Conservation (phyloP, 2,888 invertebrate species). For the Masnerella sp. region DNA sequence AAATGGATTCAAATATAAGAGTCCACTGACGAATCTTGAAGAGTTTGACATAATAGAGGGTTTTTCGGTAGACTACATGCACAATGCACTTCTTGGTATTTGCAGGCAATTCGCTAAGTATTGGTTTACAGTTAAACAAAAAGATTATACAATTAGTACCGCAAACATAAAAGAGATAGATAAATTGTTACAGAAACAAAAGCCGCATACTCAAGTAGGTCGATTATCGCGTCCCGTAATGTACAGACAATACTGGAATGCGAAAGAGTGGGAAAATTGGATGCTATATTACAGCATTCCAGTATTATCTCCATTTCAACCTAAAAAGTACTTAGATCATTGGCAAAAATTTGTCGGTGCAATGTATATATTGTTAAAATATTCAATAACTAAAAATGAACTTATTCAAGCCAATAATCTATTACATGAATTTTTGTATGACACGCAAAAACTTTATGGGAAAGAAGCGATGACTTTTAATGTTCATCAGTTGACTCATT, state of each 20-base stretch:
- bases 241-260: background rate
- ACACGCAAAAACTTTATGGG: constrained; percentile 24
- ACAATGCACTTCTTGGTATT: constrained; percentile 46
- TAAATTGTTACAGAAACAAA: background rate
- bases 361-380: constrained; percentile 7
- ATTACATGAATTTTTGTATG: constrained; percentile 16
- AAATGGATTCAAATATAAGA: constrained; percentile 12
- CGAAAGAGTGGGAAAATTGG: too few species aligned
- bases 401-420: constrained; percentile 3
- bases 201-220: constrained; percentile 6
- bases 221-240: constrained; percentile 9
- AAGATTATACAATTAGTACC: background rate
- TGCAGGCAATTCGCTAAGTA: constrained; percentile 47
- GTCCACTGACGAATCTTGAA: constrained; percentile 17
- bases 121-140: constrained; percentile 22
- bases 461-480: too few species aligned
- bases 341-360: constrained; percentile 25
- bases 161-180: background rate
- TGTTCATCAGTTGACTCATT: constrained; percentile 31
- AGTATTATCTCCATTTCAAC: background rate
- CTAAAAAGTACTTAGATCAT: constrained; percentile 14
- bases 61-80: constrained; percentile 58
- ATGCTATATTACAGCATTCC: constrained; percentile 21
- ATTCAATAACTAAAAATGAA: constrained; percentile 17
- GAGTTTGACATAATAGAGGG: constrained; percentile 52